A percentile compares a stretch with the other conserved stretches of the same genome.
phyloP scores from a whole-genome alignment of 1,140 invertebrate genomes.

The Monomorium pharaonis region DNA sequence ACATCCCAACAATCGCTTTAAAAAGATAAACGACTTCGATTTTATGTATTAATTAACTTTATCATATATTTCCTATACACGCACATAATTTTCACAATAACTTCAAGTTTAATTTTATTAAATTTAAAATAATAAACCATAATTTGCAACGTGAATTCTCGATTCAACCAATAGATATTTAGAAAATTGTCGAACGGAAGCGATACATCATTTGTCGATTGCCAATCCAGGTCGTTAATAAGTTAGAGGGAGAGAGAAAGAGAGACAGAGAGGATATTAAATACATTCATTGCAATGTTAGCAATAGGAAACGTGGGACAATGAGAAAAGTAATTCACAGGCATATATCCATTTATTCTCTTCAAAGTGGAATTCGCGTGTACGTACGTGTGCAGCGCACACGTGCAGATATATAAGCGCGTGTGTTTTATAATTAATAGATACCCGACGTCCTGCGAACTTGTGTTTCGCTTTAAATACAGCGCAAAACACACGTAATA shows the following conservation, averaged over 20 bases:
- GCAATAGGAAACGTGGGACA: constrained; percentile 20
- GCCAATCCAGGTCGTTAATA: constrained; percentile 5
- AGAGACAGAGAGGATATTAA: constrained; percentile 5
- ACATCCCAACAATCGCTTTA: neutral
- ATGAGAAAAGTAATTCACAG: constrained; percentile 43
- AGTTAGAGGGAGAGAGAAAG: neutral
- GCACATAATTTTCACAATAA: no score
- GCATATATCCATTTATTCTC: constrained; percentile 35
- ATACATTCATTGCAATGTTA: constrained; percentile 13
- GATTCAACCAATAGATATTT: neutral
- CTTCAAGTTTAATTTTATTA: neutral
- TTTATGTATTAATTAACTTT: neutral
- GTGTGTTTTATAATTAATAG: constrained; percentile 22
- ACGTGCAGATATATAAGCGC: neutral
- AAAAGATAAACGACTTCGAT: neutral
- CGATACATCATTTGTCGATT: constrained; percentile 8
- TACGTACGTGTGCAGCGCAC: neutral
- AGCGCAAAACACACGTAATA: constrained; percentile 4
- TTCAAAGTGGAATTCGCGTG: constrained; percentile 11
- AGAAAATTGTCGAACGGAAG: neutral
- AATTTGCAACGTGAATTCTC: neutral
- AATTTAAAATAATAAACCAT: neutral
- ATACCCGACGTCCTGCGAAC: constrained; percentile 8
- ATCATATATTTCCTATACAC: neutral
- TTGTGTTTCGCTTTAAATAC: constrained; percentile 2